Percentiles rank a stretch among this genome's conserved stretches.
Conservation (phyloP, 2,888 invertebrate genomes). For the Dryocosmus kuriphilus region DNA sequence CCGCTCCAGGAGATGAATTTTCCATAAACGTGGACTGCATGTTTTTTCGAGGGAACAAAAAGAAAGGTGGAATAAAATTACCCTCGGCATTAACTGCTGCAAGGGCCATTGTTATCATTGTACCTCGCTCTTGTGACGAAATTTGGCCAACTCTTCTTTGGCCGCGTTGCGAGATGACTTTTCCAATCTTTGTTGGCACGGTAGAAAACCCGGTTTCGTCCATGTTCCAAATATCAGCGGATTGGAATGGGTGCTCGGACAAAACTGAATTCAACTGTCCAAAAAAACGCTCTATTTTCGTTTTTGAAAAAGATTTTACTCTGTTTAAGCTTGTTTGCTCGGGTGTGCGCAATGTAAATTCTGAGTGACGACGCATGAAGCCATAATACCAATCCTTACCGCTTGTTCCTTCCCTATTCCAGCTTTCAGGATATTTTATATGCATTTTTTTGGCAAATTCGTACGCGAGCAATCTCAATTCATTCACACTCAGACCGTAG, state of each 20-base stretch:
- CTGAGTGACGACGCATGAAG: constrained; percentile 40
- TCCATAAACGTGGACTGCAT: constrained; percentile 53
- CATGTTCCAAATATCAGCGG: not conserved
- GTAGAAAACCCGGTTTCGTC: constrained; percentile 34
- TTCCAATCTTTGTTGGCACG: no score
- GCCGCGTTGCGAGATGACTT: constrained; percentile 41
- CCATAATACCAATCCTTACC: constrained; percentile 53
- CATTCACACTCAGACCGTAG: constrained; percentile 55
- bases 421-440: constrained; percentile 43
- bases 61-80: constrained; percentile 54
- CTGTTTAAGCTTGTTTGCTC: constrained; percentile 35
- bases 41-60: constrained; percentile 58
- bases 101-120: constrained; percentile 54
- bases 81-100: constrained; percentile 57
- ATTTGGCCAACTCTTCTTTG: constrained; percentile 5
- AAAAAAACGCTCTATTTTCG: constrained; percentile 43
- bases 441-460: not conserved
- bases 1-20: constrained; percentile 54
- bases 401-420: constrained; percentile 51
- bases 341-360: constrained; percentile 37
- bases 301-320: no score
- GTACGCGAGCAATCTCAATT: constrained; percentile 55
- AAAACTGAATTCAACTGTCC: constrained; percentile 24
- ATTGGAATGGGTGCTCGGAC: not conserved
- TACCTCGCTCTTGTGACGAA: constrained; percentile 57